A percentile compares a stretch with the other conserved stretches of the same genome.
phyloP scores from a whole-genome alignment of 2,113 vertebrate species.

The Melierax canorus region DNA sequence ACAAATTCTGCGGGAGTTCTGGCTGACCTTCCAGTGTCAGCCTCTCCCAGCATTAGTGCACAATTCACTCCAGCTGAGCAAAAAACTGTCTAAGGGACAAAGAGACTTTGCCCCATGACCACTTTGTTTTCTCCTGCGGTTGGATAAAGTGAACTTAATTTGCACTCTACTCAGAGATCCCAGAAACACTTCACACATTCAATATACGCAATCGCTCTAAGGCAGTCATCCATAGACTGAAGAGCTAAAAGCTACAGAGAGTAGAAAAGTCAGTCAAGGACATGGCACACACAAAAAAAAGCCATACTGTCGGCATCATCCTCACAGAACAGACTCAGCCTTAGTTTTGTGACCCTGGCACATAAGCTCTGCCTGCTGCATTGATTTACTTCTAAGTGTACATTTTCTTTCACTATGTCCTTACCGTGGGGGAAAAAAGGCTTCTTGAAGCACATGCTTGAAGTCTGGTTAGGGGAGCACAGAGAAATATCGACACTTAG shows the following conservation, averaged over 20 bases:
- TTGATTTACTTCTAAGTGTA: not conserved
- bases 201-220: not conserved
- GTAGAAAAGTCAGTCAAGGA: not conserved
- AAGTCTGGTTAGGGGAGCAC: not conserved
- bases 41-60: not conserved
- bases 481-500: not conserved
- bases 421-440: fast-evolving
- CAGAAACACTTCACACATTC: not conserved
- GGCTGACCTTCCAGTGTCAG: not conserved
- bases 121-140: not conserved
- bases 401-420: not conserved
- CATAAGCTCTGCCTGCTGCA: not conserved
- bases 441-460: not conserved
- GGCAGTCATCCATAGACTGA: not conserved
- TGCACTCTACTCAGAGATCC: not conserved
- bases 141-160: not conserved
- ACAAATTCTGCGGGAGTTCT: not conserved
- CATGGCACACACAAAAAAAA: not conserved
- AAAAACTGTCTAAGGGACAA: not conserved
- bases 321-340: not conserved
- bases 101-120: not conserved
- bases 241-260: not conserved
- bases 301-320: not conserved
- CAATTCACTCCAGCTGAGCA: not conserved
- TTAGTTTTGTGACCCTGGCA: not conserved